Evolutionary conservation across 2,888 invertebrate species (phyloP).

Genomic region (Eupeodes latifasciatus): DNA sequence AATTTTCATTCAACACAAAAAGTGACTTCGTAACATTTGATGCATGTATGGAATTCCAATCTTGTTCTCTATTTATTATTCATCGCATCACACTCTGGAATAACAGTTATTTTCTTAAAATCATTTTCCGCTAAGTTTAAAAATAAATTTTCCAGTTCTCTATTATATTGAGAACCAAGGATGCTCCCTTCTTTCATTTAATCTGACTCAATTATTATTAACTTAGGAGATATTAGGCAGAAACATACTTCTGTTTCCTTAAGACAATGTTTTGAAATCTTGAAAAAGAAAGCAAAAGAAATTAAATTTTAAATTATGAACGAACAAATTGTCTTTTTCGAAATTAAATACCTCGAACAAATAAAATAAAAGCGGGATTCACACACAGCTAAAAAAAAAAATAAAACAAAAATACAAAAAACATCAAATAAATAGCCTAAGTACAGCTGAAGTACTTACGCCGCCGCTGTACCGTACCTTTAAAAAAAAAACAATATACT

Average conservation of each 20-base stretch:
- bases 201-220: conserved; percentile 42
- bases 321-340: conserved; percentile 21
- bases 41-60: not conserved
- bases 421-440: conserved; percentile 32
- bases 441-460: conserved; percentile 10
- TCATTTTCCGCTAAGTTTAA: conserved; percentile 36
- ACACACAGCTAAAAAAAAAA: not conserved
- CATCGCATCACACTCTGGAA: conserved; percentile 27
- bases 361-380: not conserved
- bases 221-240: not conserved
- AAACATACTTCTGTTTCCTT: not conserved
- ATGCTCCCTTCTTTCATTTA: not conserved
- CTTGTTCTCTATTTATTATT: conserved; percentile 35
- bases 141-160: not conserved
- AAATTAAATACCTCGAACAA: not conserved
- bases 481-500: conserved; percentile 52
- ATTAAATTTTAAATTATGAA: conserved; percentile 43
- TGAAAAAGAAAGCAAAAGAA: not conserved
- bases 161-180: not conserved
- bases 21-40: too few relatives aligned
- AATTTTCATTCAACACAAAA: too few relatives aligned
- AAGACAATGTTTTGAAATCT: not conserved
- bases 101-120: conserved; percentile 40
- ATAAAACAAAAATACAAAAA: not conserved
- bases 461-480: not conserved